These are phyloP conservation scores for Hippocampus abdominalis DNA, from an alignment of 2,113 vertebrate species.

Conservation along the genomic window DNA sequence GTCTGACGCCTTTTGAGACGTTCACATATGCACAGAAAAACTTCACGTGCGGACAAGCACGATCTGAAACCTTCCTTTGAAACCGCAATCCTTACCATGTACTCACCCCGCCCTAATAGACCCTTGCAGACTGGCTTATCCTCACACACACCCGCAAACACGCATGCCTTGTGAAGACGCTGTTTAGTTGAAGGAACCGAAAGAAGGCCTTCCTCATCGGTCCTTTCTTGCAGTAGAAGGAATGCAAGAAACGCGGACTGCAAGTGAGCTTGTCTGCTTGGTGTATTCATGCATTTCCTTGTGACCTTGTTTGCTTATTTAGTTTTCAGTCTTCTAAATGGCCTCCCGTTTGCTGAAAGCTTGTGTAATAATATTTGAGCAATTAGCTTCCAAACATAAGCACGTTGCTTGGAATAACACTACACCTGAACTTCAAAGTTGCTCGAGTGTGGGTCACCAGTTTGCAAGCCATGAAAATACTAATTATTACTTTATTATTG, in stretches of 20 bases:
- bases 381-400: not conserved
- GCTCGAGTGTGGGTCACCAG: no score
- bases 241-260: not conserved
- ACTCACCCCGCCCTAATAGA: conserved; percentile 54
- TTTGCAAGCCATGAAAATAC: no score
- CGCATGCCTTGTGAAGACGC: conserved; percentile 25
- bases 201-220: conserved; percentile 59
- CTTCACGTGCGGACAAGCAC: conserved; percentile 38
- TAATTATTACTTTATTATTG: no score
- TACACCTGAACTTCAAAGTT: no score
- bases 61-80: conserved; percentile 52
- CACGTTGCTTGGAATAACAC: not conserved
- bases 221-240: conserved; percentile 18
- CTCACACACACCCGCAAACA: conserved; percentile 3
- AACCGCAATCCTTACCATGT: conserved; percentile 58
- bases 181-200: conserved; percentile 62
- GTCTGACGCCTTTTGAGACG: conserved; percentile 28
- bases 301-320: not conserved
- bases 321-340: conserved; percentile 1
- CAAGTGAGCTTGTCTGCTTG: conserved; percentile 10
- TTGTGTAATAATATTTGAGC: not conserved
- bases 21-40: conserved; percentile 30
- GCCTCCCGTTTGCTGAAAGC: not conserved
- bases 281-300: not conserved
- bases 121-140: conserved; percentile 22